Conservation (phyloP, 2,888 invertebrate species). For the Zygaena filipendulae region DNA sequence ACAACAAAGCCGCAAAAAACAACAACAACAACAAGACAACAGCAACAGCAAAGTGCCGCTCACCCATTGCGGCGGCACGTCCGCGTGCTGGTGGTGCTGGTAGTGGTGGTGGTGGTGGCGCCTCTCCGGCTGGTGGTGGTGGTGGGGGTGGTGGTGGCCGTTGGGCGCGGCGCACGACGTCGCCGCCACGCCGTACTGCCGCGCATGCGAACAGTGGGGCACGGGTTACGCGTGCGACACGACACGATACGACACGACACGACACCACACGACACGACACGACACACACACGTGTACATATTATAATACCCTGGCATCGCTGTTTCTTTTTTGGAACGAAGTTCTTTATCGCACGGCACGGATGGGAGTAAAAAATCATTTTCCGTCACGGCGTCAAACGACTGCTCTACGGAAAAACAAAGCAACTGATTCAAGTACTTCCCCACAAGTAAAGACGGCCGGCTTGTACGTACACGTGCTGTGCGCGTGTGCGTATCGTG, state of each 20-base stretch:
- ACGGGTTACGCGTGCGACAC: conserved; percentile 4
- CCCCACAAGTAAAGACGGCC: too few species aligned
- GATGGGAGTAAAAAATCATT: too few species aligned
- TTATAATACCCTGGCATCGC: too few species aligned
- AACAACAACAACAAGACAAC: conserved; percentile 6
- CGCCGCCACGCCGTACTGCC: conserved; percentile 63
- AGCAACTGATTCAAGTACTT: too few species aligned
- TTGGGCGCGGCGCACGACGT: conserved; percentile 59
- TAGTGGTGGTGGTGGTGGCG: conserved; percentile 43
- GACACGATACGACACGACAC: conserved; percentile 8
- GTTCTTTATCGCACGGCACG: too few species aligned
- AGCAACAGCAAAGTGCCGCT: conserved; percentile 15
- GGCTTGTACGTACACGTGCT: too few species aligned
- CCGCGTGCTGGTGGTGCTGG: conserved; percentile 56
- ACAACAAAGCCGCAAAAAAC: conserved; percentile 1
- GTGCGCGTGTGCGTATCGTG: too few species aligned
- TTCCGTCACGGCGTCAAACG: too few species aligned
- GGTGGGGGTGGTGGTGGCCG: conserved; percentile 57
- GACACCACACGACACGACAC: conserved; percentile 2
- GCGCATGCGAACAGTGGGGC: conserved; percentile 16
- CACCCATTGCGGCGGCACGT: conserved; percentile 57
- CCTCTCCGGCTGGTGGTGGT: conserved; percentile 51
- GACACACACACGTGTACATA: neutral
- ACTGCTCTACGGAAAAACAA: too few species aligned
- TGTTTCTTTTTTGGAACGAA: too few species aligned